Base-by-base conservation (phyloP, 2,797 vertebrate species). In the Pipistrellus kuhlii region DNA sequence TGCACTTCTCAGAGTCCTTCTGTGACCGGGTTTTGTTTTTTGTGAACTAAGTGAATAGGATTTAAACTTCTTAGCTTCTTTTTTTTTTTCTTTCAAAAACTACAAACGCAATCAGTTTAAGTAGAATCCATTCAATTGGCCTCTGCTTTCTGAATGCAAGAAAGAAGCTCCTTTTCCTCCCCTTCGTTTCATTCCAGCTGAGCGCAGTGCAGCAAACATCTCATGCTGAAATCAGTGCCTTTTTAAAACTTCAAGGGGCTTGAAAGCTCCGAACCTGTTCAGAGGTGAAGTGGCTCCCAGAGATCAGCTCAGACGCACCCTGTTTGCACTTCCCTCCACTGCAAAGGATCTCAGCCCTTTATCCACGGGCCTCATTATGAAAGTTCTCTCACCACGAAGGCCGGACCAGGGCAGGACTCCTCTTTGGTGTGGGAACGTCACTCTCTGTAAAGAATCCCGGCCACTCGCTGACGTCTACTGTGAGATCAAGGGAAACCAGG, bases 211-310 rank as follows among this genome's bases (percentile, higher is more conserved):
- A 94, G 96, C 97, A 98, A 98, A 97, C 96, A 98, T 96, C 95
- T 95, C 96, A 96, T 3, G 1, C 97, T 97, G 97, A 97, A 98
- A 98, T 98, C 97, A 98, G 64, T 95, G 96, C 93, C 97, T 95
- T 96, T 96, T 97, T 95, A 96, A 96, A 97, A 97, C 97, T 98
- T 98, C 97, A 98, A 98, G 97, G 97, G 97, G 88, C 69, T 95
- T 95, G 97, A 94, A 95, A 98, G 96, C 97, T 98, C 97, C 94
- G 88, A 97, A 98, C 92, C 81, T 96, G 94, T 96, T 98, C 97
- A 96, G 97, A 97, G 95, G 97, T 97, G 97, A 98, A 97, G 95
- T 95, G 94, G 94, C 88, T 97, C 11, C 0, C 64, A 97, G 96
- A 97, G 96, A 96, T 97, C 96, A 97, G 95, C 82, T 97, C 88